phyloP scores from a whole-genome alignment of 2,113 vertebrate species.

The Limanda limanda region DNA sequence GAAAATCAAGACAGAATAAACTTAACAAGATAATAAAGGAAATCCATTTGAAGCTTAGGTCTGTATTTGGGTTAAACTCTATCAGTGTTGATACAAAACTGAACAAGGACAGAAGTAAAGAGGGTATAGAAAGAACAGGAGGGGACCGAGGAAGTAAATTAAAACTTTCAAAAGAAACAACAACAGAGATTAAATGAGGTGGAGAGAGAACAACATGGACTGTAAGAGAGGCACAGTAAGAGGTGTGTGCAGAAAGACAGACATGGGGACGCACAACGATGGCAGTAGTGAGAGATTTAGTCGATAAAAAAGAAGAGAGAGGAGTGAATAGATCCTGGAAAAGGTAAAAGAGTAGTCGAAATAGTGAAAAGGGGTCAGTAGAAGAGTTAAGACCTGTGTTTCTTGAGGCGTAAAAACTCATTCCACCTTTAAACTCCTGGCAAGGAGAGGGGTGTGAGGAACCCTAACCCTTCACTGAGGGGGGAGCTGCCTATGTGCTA shows the following conservation, averaged over 20 bases:
- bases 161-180: constrained; percentile 51
- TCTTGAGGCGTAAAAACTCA: constrained; percentile 70
- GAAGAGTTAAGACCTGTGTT: constrained; percentile 56
- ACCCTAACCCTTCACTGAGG: constrained; percentile 24
- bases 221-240: constrained; percentile 5
- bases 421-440: constrained; percentile 70
- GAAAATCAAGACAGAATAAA: too few relatives aligned
- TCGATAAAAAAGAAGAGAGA: neutral
- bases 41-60: neutral
- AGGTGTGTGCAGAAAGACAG: constrained; percentile 1
- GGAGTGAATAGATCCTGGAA: constrained; percentile 31
- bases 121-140: constrained; percentile 26
- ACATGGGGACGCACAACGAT: neutral
- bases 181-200: constrained; percentile 35
- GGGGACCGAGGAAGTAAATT: constrained; percentile 51
- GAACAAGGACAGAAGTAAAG: constrained; percentile 39
- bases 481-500: constrained; percentile 33
- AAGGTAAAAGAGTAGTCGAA: constrained; percentile 46
- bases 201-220: constrained; percentile 29
- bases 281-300: constrained; percentile 18
- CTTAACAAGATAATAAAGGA: too few relatives aligned
- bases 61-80: constrained; percentile 29
- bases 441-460: constrained; percentile 21
- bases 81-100: constrained; percentile 19
- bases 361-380: constrained; percentile 59